Conservation (phyloP, 30 jellyfish, hydroid and myxozoan species). For the Aurelia aurita complex sp. Pacific region DNA sequence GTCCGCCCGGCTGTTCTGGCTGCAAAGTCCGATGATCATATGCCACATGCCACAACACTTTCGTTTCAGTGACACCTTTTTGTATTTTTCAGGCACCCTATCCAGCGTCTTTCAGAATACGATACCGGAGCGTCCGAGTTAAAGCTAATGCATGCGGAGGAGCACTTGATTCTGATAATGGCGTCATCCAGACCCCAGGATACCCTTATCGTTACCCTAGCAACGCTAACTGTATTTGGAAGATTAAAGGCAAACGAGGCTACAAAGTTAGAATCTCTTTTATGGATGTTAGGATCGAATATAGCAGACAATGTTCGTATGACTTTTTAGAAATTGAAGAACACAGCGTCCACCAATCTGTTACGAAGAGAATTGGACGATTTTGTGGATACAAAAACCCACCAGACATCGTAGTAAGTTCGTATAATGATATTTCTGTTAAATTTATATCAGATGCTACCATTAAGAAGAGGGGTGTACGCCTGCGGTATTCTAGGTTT, state of each 20-base stretch:
- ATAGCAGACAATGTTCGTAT: slow-evolving; percentile 62
- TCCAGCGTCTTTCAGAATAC: slow-evolving; percentile 54
- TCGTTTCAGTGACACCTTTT: background rate
- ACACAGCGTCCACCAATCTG: slow-evolving; percentile 28
- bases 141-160: slow-evolving; percentile 49
- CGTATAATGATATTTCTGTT: slow-evolving; percentile 42
- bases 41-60: background rate
- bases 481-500: slow-evolving; percentile 21
- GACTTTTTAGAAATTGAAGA: slow-evolving; percentile 84
- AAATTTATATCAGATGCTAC: slow-evolving; percentile 90
- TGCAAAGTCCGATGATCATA: background rate
- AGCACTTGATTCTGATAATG: slow-evolving; percentile 23
- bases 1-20: too few species aligned
- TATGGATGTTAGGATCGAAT: slow-evolving; percentile 70
- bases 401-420: slow-evolving; percentile 42
- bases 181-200: slow-evolving; percentile 82
- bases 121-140: slow-evolving; percentile 72
- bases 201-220: slow-evolving; percentile 85
- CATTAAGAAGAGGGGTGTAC: slow-evolving; percentile 69
- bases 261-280: slow-evolving; percentile 38
- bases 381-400: slow-evolving; percentile 86
- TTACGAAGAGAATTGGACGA: slow-evolving; percentile 73
- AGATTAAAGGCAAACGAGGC: slow-evolving; percentile 42
- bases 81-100: slow-evolving; percentile 60
- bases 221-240: slow-evolving; percentile 79